These are phyloP conservation scores for Aphelenchoides bicaudatus DNA, from an alignment of 2,888 invertebrate species.

Conservation along the genomic window DNA sequence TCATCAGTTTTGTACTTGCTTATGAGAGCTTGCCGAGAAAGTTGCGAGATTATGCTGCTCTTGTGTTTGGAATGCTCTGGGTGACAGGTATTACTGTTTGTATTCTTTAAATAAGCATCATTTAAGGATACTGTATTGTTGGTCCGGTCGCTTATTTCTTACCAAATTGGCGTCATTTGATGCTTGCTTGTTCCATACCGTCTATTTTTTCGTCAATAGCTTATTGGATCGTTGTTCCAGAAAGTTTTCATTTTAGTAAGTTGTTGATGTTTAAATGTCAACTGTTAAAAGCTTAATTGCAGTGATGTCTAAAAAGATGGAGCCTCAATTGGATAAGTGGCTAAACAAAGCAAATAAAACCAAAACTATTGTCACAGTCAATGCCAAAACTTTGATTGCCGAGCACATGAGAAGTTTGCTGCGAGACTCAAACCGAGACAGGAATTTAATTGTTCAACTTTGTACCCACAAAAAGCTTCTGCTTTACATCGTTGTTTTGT, in stretches of 20 bases:
- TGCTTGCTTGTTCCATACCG: slow-evolving; percentile 31
- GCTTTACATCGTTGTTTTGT: not conserved
- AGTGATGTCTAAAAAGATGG: slow-evolving; percentile 31
- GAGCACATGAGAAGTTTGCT: not conserved
- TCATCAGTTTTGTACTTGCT: slow-evolving; percentile 45
- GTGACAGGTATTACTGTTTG: too few species aligned
- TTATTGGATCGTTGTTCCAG: slow-evolving; percentile 36
- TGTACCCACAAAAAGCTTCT: not conserved
- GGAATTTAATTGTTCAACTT: slow-evolving; percentile 16
- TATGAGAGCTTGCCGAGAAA: slow-evolving; percentile 45
- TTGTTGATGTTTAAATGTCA: too few species aligned
- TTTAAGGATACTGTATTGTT: slow-evolving; percentile 43
- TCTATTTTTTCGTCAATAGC: slow-evolving; percentile 28
- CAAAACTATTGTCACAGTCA: slow-evolving; percentile 3
- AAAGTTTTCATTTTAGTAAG: slow-evolving; percentile 42
- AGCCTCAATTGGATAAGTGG: slow-evolving; percentile 34
- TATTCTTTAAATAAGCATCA: too few species aligned
- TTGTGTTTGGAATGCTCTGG: slow-evolving; percentile 44
- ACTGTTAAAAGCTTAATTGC: too few species aligned
- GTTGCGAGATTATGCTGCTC: slow-evolving; percentile 41
- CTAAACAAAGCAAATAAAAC: slow-evolving; percentile 27
- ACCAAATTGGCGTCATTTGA: slow-evolving; percentile 37
- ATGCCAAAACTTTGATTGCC: not conserved
- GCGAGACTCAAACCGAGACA: not conserved
- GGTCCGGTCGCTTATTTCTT: slow-evolving; percentile 39